Evolutionary conservation across 2,888 invertebrate species (phyloP).

Genomic region (Adelognathus sp.): DNA sequence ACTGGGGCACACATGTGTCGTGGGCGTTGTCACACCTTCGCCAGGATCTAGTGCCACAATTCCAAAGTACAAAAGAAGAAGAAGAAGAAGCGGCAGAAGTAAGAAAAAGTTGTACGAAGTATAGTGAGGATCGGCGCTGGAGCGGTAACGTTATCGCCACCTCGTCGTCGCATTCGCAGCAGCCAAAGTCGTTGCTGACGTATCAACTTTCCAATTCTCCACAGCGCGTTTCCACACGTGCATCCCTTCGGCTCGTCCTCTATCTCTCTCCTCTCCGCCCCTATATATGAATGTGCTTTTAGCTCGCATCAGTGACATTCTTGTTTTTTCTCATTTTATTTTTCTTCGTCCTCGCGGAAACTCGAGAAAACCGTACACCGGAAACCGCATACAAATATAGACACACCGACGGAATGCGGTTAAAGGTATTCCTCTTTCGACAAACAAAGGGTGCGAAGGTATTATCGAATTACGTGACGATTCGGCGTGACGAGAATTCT

Average conservation of each 20-base stretch:
- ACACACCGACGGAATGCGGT: background rate
- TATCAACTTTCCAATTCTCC: slow-evolving; percentile 43
- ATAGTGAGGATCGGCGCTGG: background rate
- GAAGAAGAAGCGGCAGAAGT: background rate
- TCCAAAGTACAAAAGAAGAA: background rate
- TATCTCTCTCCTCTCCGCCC: slow-evolving; percentile 3
- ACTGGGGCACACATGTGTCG: background rate
- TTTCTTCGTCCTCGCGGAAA: slow-evolving; percentile 16
- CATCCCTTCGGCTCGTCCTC: background rate
- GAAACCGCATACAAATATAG: background rate
- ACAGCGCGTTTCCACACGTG: slow-evolving; percentile 19
- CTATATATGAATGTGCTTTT: slow-evolving; percentile 3
- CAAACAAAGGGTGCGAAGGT: slow-evolving; percentile 27
- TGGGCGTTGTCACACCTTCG: background rate
- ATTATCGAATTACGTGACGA: slow-evolving; percentile 46
- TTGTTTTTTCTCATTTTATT: slow-evolving; percentile 15
- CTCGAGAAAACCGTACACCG: slow-evolving; percentile 6
- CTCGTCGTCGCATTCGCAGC: slow-evolving; percentile 2
- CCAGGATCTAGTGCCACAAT: background rate
- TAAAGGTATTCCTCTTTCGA: background rate
- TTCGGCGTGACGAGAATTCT: slow-evolving; percentile 31
- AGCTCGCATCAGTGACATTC: background rate
- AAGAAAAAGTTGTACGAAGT: background rate
- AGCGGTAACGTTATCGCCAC: slow-evolving; percentile 12
- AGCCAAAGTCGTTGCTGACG: slow-evolving; percentile 32